Conservation (phyloP, 1,140 invertebrate genomes). For the Musca domestica region DNA sequence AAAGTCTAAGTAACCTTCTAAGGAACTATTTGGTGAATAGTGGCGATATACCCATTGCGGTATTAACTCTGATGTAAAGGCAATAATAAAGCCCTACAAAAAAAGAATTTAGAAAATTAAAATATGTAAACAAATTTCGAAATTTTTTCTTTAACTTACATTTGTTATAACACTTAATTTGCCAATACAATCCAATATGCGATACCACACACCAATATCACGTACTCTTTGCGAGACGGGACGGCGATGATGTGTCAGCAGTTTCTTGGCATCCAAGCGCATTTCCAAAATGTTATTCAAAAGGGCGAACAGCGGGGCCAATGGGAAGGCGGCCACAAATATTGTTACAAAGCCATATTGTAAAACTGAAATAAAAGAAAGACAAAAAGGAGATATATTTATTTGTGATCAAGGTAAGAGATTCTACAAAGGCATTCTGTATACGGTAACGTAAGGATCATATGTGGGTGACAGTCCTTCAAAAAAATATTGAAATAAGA, state of each 20-base stretch:
- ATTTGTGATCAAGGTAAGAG: too few species aligned
- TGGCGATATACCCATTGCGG: slow-evolving; percentile 83
- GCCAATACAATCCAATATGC: slow-evolving; percentile 84
- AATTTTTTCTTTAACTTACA: slow-evolving; percentile 62
- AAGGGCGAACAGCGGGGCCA: slow-evolving; percentile 84
- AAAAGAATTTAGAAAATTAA: slow-evolving; percentile 33
- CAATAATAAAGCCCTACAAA: slow-evolving; percentile 97
- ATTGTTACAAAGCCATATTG: slow-evolving; percentile 91
- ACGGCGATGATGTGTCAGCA: slow-evolving; percentile 78
- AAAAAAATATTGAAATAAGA: too few species aligned
- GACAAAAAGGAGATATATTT: not conserved
- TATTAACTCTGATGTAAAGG: slow-evolving; percentile 97
- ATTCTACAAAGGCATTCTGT: too few species aligned
- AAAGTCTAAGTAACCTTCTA: slow-evolving; percentile 80
- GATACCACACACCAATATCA: slow-evolving; percentile 90
- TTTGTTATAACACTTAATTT: slow-evolving; percentile 91
- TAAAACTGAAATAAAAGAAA: slow-evolving; percentile 59
- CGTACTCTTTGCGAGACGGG: slow-evolving; percentile 81
- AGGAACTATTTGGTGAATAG: slow-evolving; percentile 60
- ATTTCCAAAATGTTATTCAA: slow-evolving; percentile 89
- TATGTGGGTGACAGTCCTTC: too few species aligned
- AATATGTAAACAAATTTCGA: slow-evolving; percentile 10
- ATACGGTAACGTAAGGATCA: too few species aligned
- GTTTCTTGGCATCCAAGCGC: slow-evolving; percentile 82
- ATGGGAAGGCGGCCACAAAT: slow-evolving; percentile 85